A percentile compares a stretch with the other conserved stretches of the same genome.
These are phyloP conservation scores for Synanthedon tipuliformis DNA, from an alignment of 2,888 invertebrate genomes.

Conservation along the genomic window DNA sequence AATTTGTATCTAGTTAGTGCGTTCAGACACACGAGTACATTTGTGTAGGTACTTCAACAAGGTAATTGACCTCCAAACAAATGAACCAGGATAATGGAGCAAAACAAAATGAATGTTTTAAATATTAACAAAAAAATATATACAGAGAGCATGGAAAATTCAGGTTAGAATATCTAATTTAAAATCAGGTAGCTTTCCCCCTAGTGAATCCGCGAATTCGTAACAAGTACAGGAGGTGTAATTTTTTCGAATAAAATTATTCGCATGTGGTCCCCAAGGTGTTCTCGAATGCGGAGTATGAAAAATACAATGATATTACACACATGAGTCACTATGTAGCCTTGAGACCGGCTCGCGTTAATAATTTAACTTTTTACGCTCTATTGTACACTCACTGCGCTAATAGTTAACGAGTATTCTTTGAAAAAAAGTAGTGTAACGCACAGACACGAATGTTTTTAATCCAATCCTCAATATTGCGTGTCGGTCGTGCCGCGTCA, in stretches of 20 bases:
- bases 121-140: slow-evolving; percentile 2
- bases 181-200: slow-evolving; percentile 1
- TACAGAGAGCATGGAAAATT: slow-evolving; percentile 4
- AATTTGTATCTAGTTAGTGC: too few species aligned
- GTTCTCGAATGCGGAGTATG: background rate
- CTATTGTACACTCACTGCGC: background rate
- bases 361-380: background rate
- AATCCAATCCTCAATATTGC: too few species aligned
- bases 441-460: too few species aligned
- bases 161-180: slow-evolving; percentile 4
- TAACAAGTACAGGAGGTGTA: background rate
- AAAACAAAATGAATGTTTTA: background rate
- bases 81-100: too few species aligned
- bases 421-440: too few species aligned
- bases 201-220: too few species aligned
- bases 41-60: too few species aligned
- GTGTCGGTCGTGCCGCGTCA: too few species aligned
- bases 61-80: too few species aligned
- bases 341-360: slow-evolving; percentile 12
- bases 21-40: too few species aligned
- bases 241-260: background rate
- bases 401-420: too few species aligned
- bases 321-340: slow-evolving; percentile 8
- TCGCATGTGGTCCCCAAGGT: background rate
- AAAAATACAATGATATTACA: background rate